Conservation (phyloP, 92 coral and sea anemone genomes). For the Actinernus sp. region DNA sequence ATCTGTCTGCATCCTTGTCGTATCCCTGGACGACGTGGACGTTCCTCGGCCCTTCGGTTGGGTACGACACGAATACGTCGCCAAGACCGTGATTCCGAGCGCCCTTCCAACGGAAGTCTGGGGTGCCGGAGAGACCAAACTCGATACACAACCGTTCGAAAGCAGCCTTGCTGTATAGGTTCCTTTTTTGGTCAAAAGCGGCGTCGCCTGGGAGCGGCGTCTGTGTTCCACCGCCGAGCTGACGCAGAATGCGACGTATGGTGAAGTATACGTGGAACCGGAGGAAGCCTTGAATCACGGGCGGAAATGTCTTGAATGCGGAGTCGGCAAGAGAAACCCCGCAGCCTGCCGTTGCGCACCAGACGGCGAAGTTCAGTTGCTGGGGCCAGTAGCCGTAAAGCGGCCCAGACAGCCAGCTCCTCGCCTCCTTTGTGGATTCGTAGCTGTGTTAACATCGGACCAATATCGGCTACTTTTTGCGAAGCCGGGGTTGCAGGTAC, state of each 20-base stretch:
- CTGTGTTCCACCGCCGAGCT: constrained; percentile 21
- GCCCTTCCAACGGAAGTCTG: constrained; percentile 26
- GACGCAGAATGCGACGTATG: constrained; percentile 9
- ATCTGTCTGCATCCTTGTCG: constrained; percentile 1
- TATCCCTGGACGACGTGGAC: constrained; percentile 1
- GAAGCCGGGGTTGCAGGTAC: too few relatives aligned
- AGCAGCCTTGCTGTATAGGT: constrained; percentile 9
- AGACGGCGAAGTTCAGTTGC: constrained; percentile 46
- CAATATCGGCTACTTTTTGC: too few relatives aligned
- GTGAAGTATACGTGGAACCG: constrained; percentile 53
- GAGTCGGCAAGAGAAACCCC: constrained; percentile 19
- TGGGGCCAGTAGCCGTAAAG: constrained; percentile 55
- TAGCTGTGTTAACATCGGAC: too few relatives aligned
- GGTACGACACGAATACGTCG: not conserved
- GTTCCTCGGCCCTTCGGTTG: not conserved
- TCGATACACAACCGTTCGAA: constrained; percentile 22
- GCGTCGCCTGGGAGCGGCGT: constrained; percentile 25
- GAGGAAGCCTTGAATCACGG: constrained; percentile 1
- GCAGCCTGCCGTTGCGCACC: constrained; percentile 45
- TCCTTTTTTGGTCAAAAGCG: constrained; percentile 2
- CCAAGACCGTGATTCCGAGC: constrained; percentile 26
- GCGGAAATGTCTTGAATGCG: not conserved
- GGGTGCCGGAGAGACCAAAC: constrained; percentile 8
- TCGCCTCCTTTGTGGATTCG: constrained; percentile 2
- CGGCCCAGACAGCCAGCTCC: constrained; percentile 38